Evolutionary conservation across 2,888 invertebrate species (phyloP).

Genomic region (Dichetophora obliterata): DNA sequence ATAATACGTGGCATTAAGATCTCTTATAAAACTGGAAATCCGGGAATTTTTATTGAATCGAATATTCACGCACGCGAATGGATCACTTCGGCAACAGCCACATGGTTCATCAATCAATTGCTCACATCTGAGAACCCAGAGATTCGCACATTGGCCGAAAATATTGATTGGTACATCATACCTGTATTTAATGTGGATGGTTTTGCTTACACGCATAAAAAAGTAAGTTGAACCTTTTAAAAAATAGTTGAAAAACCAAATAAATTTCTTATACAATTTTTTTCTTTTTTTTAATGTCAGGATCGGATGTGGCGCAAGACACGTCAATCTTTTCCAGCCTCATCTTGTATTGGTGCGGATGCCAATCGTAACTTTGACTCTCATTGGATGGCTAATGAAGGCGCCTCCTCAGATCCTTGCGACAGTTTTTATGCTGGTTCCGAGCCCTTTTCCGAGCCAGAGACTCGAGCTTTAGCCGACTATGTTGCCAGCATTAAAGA

Average conservation of each 20-base stretch:
- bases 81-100: slow-evolving; percentile 79
- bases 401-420: slow-evolving; percentile 70
- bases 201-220: slow-evolving; percentile 76
- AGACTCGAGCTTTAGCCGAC: slow-evolving; percentile 70
- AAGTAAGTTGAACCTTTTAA: slow-evolving; percentile 70
- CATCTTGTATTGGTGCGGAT: slow-evolving; percentile 66
- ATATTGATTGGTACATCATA: slow-evolving; percentile 82
- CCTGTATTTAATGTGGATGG: slow-evolving; percentile 83
- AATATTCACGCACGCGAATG: slow-evolving; percentile 80
- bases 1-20: slow-evolving; percentile 74
- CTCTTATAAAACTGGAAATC: slow-evolving; percentile 68
- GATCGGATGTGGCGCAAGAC: slow-evolving; percentile 79
- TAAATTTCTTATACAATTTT: background rate
- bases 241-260: background rate
- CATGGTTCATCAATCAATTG: slow-evolving; percentile 79
- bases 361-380: slow-evolving; percentile 67
- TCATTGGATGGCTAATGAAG: slow-evolving; percentile 65
- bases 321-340: slow-evolving; percentile 69
- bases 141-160: slow-evolving; percentile 74
- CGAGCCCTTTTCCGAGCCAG: slow-evolving; percentile 73
- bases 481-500: slow-evolving; percentile 70
- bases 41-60: slow-evolving; percentile 76
- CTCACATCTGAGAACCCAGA: slow-evolving; percentile 73
- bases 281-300: slow-evolving; percentile 58
- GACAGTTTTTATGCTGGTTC: slow-evolving; percentile 70